These are phyloP conservation scores for Eulithis prunata DNA, from an alignment of 2,888 invertebrate species.

Conservation along the genomic window DNA sequence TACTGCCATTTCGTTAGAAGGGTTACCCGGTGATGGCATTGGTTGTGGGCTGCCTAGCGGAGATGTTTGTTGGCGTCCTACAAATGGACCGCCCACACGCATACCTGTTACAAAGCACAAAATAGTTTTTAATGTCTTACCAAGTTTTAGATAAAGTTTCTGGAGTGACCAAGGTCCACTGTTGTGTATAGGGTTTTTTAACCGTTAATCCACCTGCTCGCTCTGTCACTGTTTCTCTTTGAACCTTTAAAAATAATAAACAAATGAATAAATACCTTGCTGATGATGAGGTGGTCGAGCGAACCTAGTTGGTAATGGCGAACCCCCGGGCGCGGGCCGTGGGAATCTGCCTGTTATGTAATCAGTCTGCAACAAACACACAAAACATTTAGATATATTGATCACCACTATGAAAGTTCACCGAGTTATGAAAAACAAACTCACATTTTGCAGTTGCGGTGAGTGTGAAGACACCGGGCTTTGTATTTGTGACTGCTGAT, in stretches of 20 bases:
- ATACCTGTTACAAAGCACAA: constrained; percentile 61
- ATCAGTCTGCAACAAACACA: constrained; percentile 56
- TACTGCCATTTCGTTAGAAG: constrained; percentile 73
- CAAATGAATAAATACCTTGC: constrained; percentile 59
- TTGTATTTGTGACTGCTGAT: constrained; percentile 80
- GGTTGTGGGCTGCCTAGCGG: constrained; percentile 81
- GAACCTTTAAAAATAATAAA: background rate
- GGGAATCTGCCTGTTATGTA: constrained; percentile 71
- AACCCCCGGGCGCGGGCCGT: constrained; percentile 75
- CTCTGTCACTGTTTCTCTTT: too few species aligned
- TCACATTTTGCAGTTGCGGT: constrained; percentile 77
- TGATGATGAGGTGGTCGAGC: constrained; percentile 78
- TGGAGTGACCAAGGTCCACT: too few species aligned
- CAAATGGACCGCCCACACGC: constrained; percentile 76
- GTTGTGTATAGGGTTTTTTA: too few species aligned
- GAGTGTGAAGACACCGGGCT: constrained; percentile 80
- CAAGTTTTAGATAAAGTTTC: too few species aligned
- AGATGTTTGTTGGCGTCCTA: constrained; percentile 75
- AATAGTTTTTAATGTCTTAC: background rate
- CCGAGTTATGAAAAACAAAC: constrained; percentile 36
- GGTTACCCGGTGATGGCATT: constrained; percentile 77
- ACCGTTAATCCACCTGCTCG: too few species aligned
- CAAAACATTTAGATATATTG: background rate
- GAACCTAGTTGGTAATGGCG: constrained; percentile 73
- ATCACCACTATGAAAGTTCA: too few species aligned